These are phyloP conservation scores for Camponotus pennsylvanicus DNA, from an alignment of 1,140 invertebrate genomes.

Conservation along the genomic window DNA sequence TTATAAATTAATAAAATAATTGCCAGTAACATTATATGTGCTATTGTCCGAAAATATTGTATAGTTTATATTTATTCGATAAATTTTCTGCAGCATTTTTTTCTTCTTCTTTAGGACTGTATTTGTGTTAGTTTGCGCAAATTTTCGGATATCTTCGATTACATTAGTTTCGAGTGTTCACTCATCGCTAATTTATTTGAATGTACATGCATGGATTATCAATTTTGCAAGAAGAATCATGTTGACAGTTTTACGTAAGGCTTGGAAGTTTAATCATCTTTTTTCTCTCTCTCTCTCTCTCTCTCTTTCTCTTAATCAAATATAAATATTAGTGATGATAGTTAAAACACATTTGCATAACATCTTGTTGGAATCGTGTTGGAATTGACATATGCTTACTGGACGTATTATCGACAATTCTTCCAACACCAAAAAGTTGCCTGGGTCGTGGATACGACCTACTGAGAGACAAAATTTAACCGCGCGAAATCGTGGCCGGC, in stretches of 20 bases:
- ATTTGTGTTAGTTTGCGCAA: conserved; percentile 12
- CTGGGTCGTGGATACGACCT: not conserved
- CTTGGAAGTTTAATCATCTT: not conserved
- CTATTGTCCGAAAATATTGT: not conserved
- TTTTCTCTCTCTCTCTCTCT: not conserved
- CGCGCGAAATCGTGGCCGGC: conserved; percentile 38
- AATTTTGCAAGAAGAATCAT: conserved; percentile 10
- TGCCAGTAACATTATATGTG: not conserved
- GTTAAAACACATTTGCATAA: not conserved
- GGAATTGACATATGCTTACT: not conserved
- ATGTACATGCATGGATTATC: not conserved
- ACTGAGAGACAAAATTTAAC: conserved; percentile 28
- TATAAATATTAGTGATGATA: not conserved
- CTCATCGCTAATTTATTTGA: not conserved
- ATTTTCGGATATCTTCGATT: conserved; percentile 30
- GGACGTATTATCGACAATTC: not conserved
- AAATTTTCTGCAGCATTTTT: not conserved
- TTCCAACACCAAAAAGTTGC: not conserved
- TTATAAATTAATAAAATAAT: not conserved
- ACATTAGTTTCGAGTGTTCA: conserved; percentile 5
- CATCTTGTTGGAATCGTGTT: not conserved
- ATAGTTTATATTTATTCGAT: not conserved
- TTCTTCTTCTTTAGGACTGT: not conserved
- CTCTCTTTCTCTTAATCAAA: not conserved
- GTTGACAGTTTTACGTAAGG: conserved; percentile 12